Conservation (phyloP, 2,113 vertebrate species). For the Sminthopsis crassicaudata region DNA sequence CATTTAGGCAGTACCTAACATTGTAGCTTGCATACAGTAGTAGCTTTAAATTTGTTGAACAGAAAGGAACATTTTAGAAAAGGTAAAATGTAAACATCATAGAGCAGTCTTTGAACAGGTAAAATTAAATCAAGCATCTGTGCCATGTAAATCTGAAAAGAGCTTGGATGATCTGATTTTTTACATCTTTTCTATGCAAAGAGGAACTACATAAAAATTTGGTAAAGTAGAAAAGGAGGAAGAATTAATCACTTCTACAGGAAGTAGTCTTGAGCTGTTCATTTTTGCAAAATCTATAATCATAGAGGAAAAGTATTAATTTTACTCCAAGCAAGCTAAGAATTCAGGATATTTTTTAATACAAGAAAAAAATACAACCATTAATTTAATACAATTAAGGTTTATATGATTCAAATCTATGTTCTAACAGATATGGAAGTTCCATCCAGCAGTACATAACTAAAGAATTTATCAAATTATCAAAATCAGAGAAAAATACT, state of each 20-base stretch:
- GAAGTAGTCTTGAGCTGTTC: constrained; percentile 21
- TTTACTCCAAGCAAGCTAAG: constrained; percentile 42
- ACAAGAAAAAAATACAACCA: not conserved
- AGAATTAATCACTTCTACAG: constrained; percentile 46
- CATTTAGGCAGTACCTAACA: not conserved
- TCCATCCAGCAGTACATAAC: not conserved
- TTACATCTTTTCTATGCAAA: constrained; percentile 32
- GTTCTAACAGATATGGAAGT: constrained; percentile 24
- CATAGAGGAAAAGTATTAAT: constrained; percentile 17
- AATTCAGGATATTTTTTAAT: constrained; percentile 38
- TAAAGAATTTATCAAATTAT: not conserved
- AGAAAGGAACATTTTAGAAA: constrained; percentile 17
- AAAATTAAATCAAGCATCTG: not conserved
- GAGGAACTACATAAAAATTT: constrained; percentile 61
- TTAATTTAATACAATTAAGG: constrained; percentile 25
- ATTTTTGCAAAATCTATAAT: constrained; percentile 8
- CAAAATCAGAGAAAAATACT: not conserved
- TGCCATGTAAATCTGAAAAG: not conserved
- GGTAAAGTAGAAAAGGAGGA: constrained; percentile 46
- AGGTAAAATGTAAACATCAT: constrained; percentile 19
- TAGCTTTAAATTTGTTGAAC: constrained; percentile 12
- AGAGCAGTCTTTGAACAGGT: constrained; percentile 13
- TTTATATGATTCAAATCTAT: constrained; percentile 36
- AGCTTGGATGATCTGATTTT: not conserved
- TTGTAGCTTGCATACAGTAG: not conserved